phyloP scores from a whole-genome alignment of 2,888 invertebrate species.

The Brachypalpus laphriformis region DNA sequence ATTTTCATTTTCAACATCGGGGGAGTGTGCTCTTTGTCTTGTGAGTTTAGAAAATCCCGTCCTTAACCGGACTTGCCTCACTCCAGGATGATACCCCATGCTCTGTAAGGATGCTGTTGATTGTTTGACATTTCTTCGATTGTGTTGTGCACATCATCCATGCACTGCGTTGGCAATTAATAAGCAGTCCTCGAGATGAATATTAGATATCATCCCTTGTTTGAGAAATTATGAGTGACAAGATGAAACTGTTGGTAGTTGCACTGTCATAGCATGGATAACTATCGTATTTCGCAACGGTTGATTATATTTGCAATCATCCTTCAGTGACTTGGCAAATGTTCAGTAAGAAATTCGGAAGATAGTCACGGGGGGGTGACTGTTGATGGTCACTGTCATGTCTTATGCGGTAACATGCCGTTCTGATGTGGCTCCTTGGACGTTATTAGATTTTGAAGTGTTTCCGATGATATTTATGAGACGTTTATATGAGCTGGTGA shows the following conservation, averaged over 20 bases:
- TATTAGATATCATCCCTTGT: conserved; percentile 25
- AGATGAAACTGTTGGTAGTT: conserved; percentile 52
- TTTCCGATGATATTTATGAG: conserved; percentile 73
- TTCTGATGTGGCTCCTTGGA: conserved; percentile 29
- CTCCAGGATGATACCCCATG: conserved; percentile 4
- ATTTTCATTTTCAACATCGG: conserved; percentile 18
- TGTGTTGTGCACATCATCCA: conserved; percentile 19
- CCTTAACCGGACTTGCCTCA: background rate
- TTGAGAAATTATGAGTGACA: conserved; percentile 60
- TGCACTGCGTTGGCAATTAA: conserved; percentile 63
- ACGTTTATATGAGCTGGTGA: conserved; percentile 73
- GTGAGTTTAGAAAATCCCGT: conserved; percentile 35
- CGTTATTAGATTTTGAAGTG: conserved; percentile 72
- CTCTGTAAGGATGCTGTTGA: conserved; percentile 10
- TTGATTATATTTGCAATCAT: conserved; percentile 62
- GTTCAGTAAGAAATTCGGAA: background rate
- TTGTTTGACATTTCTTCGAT: conserved; percentile 62
- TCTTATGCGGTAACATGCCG: conserved; percentile 62
- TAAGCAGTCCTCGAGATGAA: conserved; percentile 42
- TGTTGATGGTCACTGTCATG: conserved; percentile 53
- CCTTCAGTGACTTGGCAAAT: conserved; percentile 53
- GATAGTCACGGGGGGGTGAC: conserved; percentile 25
- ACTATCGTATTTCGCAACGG: conserved; percentile 69
- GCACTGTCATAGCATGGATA: conserved; percentile 60
- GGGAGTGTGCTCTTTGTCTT: conserved; percentile 25